Base-by-base conservation (phyloP, 1,140 invertebrate genomes). In the Propsilocerus akamusi region DNA sequence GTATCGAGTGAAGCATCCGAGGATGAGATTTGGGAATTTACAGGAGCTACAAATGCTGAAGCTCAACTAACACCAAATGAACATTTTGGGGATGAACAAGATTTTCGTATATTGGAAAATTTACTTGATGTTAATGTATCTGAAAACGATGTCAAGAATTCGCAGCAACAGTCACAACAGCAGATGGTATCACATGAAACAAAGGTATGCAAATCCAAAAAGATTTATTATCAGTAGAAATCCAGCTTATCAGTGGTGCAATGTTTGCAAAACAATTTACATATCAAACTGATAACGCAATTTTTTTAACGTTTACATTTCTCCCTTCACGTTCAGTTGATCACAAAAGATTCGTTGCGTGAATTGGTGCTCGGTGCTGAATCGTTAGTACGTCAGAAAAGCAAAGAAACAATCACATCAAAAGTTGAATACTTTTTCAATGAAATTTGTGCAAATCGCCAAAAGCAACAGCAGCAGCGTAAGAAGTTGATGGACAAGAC, bases 1-100 rank as follows among this genome's bases (percentile, higher is more conserved):
- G 67, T 50, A 64, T 72, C 56, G 65, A 70, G 34, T 20, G 76
- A 80, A 57, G 77, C 76, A 4, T 80, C 77, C 2, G 78, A 81
- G 63, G 77, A 81, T 53, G 79, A 81, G 65, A 51, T 41, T 14
- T 41, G 34, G 34, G 34, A 41, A 17, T 41, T n/a, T n/a, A n/a
- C n/a, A n/a, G n/a, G n/a, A n/a, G n/a, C n/a, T 22, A 62, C 60
- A 48, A 26, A 32, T n/a, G n/a, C n/a, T n/a, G 17, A 22, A 46
- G 17, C 17, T 8, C 17, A 22, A 46, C 41, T 22, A 48, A 26
- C 12, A 28, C 11, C 20, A 25, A 48, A 48, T 22, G 8, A 28
- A 12, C 3, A 48, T 25, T 11, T 12, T 2, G 26, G 26, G 23
- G 14, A n/a, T 51, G 51, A 47, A 28, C 34, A 41, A 51, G 30